Evolutionary conservation across 1,140 invertebrate genomes (phyloP).

Genomic region (Eumeta japonica): DNA sequence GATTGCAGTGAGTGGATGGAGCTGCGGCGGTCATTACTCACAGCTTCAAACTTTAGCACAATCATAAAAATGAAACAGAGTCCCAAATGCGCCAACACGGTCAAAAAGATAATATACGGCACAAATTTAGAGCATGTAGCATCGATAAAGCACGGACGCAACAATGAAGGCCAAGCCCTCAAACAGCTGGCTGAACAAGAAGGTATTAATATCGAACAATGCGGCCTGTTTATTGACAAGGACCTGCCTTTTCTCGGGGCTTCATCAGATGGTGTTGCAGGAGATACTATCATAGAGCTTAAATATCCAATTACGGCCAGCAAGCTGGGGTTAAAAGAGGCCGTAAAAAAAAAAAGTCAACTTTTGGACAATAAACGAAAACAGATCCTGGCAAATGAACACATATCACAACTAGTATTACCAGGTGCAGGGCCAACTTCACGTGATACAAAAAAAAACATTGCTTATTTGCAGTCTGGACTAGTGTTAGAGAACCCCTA

Average conservation of each 20-base stretch:
- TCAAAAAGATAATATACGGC: conserved; percentile 16
- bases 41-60: conserved; percentile 28
- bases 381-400: too few species aligned
- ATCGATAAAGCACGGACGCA: conserved; percentile 16
- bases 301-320: too few species aligned
- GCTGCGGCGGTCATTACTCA: conserved; percentile 22
- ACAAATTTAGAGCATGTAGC: conserved; percentile 9
- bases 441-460: too few species aligned
- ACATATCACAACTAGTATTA: too few species aligned
- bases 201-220: conserved; percentile 17
- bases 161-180: conserved; percentile 20
- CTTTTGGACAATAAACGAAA: too few species aligned
- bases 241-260: conserved; percentile 30
- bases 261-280: conserved; percentile 40
- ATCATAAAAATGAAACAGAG: conserved; percentile 18
- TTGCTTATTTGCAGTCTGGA: too few species aligned
- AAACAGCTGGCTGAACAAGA: conserved; percentile 12
- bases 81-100: conserved; percentile 13
- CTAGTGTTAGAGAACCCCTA: too few species aligned
- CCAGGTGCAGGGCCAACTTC: too few species aligned
- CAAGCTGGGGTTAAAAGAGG: too few species aligned
- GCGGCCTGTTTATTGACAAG: conserved; percentile 36
- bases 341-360: too few species aligned
- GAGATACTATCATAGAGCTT: too few species aligned
- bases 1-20: conserved; percentile 21